A percentile compares a stretch with the other conserved stretches of the same genome.
phyloP scores from a whole-genome alignment of 2,113 vertebrate genomes.

The Scytalopus superciliaris region DNA sequence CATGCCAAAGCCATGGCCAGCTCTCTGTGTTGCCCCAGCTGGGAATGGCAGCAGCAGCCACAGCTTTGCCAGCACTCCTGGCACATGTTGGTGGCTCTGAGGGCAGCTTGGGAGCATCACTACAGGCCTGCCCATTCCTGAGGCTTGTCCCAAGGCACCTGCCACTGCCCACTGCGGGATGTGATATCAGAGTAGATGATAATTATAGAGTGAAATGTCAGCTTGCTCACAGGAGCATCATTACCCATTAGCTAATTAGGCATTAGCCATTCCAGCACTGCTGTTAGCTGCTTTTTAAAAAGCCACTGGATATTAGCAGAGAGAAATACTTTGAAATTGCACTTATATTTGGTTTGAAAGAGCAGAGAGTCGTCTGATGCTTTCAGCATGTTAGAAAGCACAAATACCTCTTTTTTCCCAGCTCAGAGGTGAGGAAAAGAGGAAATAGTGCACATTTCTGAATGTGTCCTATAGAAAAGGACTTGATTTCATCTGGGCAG shows the following conservation, averaged over 20 bases:
- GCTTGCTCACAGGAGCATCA: conserved; percentile 37
- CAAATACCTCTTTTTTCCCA: not conserved
- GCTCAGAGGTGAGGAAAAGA: not conserved
- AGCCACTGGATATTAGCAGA: conserved; percentile 37
- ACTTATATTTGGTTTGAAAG: not conserved
- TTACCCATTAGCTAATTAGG: conserved; percentile 56
- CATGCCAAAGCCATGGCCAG: fast-evolving
- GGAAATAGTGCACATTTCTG: not conserved
- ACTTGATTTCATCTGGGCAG: not conserved
- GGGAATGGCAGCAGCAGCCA: fast-evolving
- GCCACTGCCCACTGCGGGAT: not conserved
- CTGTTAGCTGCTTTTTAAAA: conserved; percentile 52
- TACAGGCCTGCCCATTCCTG: fast-evolving
- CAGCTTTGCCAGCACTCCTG: fast-evolving
- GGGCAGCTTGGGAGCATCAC: not conserved
- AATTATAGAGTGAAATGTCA: conserved; percentile 53
- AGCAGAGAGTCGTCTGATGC: not conserved
- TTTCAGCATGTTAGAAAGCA: not conserved
- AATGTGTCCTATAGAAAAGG: not conserved
- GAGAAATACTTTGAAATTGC: conserved; percentile 39
- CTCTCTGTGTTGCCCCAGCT: fast-evolving
- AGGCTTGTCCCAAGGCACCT: not conserved
- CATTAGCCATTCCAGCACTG: conserved; percentile 48
- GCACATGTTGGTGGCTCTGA: fast-evolving
- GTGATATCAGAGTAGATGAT: not conserved